These are phyloP conservation scores for Endotricha flammealis DNA, from an alignment of 2,888 invertebrate genomes.

Conservation along the genomic window DNA sequence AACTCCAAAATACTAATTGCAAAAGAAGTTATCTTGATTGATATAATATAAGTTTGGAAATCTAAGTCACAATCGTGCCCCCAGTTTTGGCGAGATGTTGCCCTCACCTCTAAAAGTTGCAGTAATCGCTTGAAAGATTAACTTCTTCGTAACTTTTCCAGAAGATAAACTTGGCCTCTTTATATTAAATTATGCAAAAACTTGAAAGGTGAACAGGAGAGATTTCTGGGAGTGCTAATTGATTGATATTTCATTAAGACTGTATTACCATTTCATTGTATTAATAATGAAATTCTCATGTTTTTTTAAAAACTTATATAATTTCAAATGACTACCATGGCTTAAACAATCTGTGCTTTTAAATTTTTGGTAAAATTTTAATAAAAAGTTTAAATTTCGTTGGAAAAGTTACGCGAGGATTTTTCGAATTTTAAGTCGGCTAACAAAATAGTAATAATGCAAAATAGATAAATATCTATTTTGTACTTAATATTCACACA, in stretches of 20 bases:
- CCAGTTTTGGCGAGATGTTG: constrained; percentile 16
- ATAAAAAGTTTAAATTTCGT: no score
- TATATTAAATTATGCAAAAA: constrained; percentile 64
- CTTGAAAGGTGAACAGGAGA: constrained; percentile 37
- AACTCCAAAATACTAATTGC: background rate
- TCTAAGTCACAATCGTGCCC: constrained; percentile 22
- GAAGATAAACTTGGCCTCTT: constrained; percentile 56
- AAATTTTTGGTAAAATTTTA: no score
- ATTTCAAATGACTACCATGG: no score
- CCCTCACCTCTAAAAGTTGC: constrained; percentile 18
- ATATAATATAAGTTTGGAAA: constrained; percentile 1
- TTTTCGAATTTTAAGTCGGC: no score
- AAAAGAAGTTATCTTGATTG: background rate
- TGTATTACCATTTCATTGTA: constrained; percentile 22
- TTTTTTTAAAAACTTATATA: no score
- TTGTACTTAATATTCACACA: no score
- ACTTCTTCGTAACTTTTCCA: constrained; percentile 50
- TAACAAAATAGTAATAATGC: no score
- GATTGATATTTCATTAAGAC: constrained; percentile 51
- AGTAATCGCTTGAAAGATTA: constrained; percentile 54
- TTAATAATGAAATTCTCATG: constrained; percentile 1
- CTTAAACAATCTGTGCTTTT: no score
- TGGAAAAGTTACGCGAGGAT: no score
- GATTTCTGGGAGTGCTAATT: constrained; percentile 51
- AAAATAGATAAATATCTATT: no score